phyloP scores from a whole-genome alignment of 1,140 invertebrate genomes.

The Calliopsis andreniformis region DNA sequence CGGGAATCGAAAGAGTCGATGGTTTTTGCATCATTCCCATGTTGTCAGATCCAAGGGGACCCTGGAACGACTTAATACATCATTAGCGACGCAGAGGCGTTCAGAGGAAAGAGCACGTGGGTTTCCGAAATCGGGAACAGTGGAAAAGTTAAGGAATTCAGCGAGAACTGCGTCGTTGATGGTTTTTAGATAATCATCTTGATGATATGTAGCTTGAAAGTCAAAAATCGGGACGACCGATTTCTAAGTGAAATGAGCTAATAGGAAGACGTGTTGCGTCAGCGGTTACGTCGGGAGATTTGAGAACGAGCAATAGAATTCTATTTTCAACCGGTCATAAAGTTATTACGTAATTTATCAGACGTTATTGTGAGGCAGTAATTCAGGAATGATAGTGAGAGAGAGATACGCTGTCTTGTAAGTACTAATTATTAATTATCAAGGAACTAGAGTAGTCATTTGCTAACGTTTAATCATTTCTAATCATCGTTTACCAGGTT shows the following conservation, averaged over 20 bases:
- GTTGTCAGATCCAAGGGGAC: background rate
- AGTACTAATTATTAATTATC: too few species aligned
- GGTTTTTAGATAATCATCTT: background rate
- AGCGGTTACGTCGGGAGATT: background rate
- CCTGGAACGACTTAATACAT: background rate
- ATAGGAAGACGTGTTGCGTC: background rate
- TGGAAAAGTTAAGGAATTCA: too few species aligned
- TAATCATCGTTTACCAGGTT: too few species aligned
- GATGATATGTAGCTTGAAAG: too few species aligned
- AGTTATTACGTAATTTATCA: too few species aligned
- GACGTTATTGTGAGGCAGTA: too few species aligned
- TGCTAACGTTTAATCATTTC: too few species aligned
- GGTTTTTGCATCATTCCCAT: background rate
- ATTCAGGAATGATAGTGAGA: too few species aligned
- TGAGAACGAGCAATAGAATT: background rate
- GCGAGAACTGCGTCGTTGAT: too few species aligned
- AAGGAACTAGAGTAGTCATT: too few species aligned
- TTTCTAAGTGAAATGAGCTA: background rate
- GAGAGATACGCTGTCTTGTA: too few species aligned
- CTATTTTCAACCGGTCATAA: too few species aligned
- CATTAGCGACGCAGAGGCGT: background rate
- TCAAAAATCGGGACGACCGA: background rate
- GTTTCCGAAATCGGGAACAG: background rate
- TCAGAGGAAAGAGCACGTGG: background rate
- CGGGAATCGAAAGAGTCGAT: background rate